Evolutionary conservation across 64 coral and sea anemone species (phyloP).

Genomic region (Montipora sp.): DNA sequence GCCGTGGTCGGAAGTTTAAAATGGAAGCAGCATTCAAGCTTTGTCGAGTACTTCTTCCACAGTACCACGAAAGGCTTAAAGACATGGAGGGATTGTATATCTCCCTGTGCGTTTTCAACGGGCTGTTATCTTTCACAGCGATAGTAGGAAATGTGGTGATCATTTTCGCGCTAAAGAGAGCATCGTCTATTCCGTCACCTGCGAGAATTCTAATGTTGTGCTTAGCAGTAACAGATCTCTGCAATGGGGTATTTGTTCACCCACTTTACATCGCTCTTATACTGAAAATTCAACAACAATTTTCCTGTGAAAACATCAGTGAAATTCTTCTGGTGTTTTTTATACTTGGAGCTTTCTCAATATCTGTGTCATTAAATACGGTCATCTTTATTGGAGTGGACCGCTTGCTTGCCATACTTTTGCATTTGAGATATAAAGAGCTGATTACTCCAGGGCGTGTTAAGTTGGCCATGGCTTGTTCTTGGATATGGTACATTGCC

Average conservation of each 20-base stretch:
- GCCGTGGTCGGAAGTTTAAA: not conserved
- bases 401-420: conserved; percentile 14
- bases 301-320: not conserved
- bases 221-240: not conserved
- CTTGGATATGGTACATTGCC: not conserved
- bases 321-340: conserved; percentile 3
- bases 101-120: not conserved
- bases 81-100: not conserved
- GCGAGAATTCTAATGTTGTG: not conserved
- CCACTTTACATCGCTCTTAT: conserved; percentile 32
- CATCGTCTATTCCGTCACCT: not conserved
- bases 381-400: conserved; percentile 8
- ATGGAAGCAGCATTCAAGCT: conserved; percentile 9
- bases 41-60: not conserved
- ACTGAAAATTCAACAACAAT: not conserved
- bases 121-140: conserved; percentile 1
- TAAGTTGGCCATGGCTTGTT: not conserved
- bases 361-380: not conserved
- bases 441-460: conserved; percentile 24
- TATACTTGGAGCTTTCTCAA: not conserved
- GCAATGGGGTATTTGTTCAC: not conserved
- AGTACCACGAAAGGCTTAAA: conserved; percentile 12
- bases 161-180: conserved; percentile 13
- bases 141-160: conserved; percentile 12
- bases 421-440: conserved; percentile 21